phyloP scores from a whole-genome alignment of 2,888 invertebrate genomes.

The Pediacus dermestoides region DNA sequence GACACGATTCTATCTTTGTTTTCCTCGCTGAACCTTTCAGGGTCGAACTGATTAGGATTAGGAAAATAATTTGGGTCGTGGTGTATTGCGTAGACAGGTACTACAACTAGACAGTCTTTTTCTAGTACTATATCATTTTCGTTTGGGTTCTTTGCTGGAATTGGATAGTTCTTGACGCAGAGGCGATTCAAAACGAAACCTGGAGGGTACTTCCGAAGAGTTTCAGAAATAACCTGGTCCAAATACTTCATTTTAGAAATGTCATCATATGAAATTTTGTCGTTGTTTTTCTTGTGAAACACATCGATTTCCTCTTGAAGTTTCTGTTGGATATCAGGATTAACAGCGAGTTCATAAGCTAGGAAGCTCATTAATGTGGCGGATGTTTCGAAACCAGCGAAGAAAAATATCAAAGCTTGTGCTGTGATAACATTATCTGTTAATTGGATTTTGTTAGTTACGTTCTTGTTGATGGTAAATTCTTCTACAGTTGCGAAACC shows the following conservation, averaged over 20 bases:
- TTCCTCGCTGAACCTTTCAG: constrained; percentile 56
- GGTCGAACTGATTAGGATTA: constrained; percentile 54
- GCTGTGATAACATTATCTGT: constrained; percentile 30
- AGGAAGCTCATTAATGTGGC: constrained; percentile 24
- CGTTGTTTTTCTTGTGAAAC: constrained; percentile 13
- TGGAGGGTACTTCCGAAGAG: constrained; percentile 58
- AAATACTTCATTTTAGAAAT: constrained; percentile 27
- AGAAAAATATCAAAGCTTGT: constrained; percentile 33
- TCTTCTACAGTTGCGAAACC: constrained; percentile 38
- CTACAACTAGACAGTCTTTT: constrained; percentile 50
- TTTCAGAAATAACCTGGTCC: constrained; percentile 47
- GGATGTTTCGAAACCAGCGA: constrained; percentile 32
- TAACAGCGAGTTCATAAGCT: constrained; percentile 29
- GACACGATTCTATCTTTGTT: constrained; percentile 53
- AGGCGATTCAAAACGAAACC: constrained; percentile 54
- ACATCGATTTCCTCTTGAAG: constrained; percentile 28
- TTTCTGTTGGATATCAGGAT: constrained; percentile 28
- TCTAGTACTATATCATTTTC: constrained; percentile 41
- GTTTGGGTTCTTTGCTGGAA: constrained; percentile 51
- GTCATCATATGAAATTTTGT: constrained; percentile 21
- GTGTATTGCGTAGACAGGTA: constrained; percentile 54
- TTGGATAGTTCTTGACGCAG: constrained; percentile 55
- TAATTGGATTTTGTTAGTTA: constrained; percentile 17
- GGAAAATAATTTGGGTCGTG: constrained; percentile 56
- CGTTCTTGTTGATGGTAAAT: constrained; percentile 20